A percentile compares a stretch with the other conserved stretches of the same genome.
Conservation (phyloP, 2,113 vertebrate genomes). For the Hipposideros armiger region DNA sequence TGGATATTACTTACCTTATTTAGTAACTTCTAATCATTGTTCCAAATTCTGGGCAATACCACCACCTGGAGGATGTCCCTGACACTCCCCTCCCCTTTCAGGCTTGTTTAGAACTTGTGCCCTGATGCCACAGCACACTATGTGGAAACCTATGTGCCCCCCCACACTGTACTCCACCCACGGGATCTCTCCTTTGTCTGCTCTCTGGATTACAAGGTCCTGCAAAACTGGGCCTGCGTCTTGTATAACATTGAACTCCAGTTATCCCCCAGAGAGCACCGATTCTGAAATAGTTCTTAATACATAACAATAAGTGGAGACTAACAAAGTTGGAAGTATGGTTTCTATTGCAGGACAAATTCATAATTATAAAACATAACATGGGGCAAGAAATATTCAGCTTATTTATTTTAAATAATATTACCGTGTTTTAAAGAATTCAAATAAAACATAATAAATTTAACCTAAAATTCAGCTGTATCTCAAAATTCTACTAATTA, state of each 20-base stretch:
- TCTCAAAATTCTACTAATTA: neutral
- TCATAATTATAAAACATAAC: neutral
- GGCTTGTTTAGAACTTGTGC: rapidly evolving
- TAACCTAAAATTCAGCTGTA: neutral
- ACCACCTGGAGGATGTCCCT: neutral
- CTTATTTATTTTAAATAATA: neutral
- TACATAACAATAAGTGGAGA: neutral
- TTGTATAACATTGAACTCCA: neutral
- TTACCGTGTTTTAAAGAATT: neutral
- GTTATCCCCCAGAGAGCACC: neutral
- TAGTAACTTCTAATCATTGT: neutral
- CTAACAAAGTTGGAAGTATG: neutral
- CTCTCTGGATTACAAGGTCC: neutral
- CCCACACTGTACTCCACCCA: rapidly evolving
- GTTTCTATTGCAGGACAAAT: neutral
- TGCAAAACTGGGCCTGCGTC: neutral
- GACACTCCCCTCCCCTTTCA: neutral
- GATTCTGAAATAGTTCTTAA: neutral
- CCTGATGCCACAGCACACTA: neutral
- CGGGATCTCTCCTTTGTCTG: neutral
- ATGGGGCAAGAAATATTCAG: neutral
- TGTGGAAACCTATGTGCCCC: rapidly evolving
- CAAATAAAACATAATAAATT: slow-evolving; percentile 9
- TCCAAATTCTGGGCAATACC: neutral
- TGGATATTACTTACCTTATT: neutral